Conservation (phyloP, 2,888 invertebrate species). For the Lydus trimaculatus region DNA sequence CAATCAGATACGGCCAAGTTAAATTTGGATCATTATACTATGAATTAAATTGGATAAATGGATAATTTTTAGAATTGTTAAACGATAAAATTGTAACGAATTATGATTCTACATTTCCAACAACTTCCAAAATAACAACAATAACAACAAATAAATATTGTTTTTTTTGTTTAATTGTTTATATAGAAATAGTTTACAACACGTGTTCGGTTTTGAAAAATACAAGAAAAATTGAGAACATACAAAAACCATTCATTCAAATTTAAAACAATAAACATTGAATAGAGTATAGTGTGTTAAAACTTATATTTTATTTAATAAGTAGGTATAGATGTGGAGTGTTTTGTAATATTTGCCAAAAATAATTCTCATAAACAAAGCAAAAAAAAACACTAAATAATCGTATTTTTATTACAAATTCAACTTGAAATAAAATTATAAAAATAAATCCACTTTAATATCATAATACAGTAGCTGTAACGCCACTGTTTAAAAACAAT, state of each 20-base stretch:
- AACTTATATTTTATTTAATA: no score
- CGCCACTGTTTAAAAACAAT: not conserved
- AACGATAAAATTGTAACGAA: no score
- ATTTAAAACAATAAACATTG: not conserved
- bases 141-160: not conserved
- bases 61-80: not conserved
- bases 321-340: not conserved
- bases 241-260: not conserved
- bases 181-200: not conserved
- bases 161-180: not conserved
- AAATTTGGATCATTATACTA: no score
- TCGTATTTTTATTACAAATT: no score
- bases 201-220: not conserved
- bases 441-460: no score
- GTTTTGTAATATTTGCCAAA: not conserved
- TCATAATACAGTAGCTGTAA: no score
- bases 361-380: not conserved
- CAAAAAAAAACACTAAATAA: not conserved
- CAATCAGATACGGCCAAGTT: no score
- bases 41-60: no score
- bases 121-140: not conserved
- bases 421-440: no score
- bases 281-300: no score
- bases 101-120: not conserved
- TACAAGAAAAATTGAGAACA: conserved; percentile 4